These are phyloP conservation scores for Dioctria linearis DNA, from an alignment of 2,888 invertebrate species.

Conservation along the genomic window DNA sequence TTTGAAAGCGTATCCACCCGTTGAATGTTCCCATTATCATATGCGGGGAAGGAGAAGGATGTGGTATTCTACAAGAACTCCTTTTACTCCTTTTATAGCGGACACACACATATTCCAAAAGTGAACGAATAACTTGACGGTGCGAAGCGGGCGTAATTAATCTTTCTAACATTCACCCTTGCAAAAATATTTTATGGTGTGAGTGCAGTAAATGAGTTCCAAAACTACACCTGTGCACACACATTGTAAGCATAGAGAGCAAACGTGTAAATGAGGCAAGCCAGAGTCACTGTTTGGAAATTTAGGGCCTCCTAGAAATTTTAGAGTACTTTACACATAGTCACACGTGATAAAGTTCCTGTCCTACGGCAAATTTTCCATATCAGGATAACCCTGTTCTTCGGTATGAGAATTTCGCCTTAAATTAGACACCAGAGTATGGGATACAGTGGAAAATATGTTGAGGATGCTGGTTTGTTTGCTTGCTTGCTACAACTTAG, in stretches of 20 bases:
- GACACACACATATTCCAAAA: too few species aligned
- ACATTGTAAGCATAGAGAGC: not conserved
- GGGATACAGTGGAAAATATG: constrained; percentile 22
- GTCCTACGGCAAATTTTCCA: constrained; percentile 46
- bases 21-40: too few species aligned
- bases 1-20: too few species aligned
- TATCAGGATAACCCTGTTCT: constrained; percentile 19
- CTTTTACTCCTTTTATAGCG: too few species aligned
- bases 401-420: not conserved
- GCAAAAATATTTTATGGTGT: not conserved
- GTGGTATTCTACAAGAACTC: too few species aligned
- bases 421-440: too few species aligned
- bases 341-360: constrained; percentile 51
- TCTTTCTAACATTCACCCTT: too few species aligned
- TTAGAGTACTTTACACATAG: constrained; percentile 49
- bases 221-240: constrained; percentile 34
- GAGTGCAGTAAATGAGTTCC: constrained; percentile 13
- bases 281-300: not conserved
- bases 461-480: constrained; percentile 44
- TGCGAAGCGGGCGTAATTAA: too few species aligned
- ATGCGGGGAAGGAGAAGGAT: too few species aligned
- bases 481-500: constrained; percentile 37
- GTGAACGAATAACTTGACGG: too few species aligned
- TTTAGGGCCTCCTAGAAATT: constrained; percentile 36
- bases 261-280: not conserved